Conservation (phyloP, 2,797 vertebrate genomes). For the Onychomys leucogaster region DNA sequence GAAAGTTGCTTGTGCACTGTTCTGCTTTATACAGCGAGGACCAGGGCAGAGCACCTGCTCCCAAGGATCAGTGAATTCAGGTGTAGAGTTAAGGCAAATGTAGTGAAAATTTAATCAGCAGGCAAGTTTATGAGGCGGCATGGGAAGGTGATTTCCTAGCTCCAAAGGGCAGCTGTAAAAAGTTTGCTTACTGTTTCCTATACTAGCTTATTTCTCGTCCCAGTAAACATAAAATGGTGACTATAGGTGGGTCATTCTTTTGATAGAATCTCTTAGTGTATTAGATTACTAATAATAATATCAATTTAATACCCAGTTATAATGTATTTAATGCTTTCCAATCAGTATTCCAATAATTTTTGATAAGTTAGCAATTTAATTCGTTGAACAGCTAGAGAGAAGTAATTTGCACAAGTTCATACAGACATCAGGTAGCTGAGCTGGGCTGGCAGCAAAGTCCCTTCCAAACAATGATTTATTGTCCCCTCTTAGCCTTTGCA, state of each 20-base stretch:
- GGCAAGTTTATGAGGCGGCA: not conserved
- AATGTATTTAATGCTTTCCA: conserved; percentile 4
- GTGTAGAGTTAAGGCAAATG: conserved; percentile 44
- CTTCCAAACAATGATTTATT: not conserved
- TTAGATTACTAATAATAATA: not conserved
- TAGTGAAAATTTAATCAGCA: conserved; percentile 46
- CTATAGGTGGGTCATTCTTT: not conserved
- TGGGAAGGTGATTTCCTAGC: not conserved
- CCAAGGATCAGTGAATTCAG: conserved; percentile 48
- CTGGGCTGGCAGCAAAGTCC: not conserved
- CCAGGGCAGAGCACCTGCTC: not conserved
- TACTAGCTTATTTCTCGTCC: not conserved
- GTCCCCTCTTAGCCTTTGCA: not conserved
- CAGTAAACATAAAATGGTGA: not conserved
- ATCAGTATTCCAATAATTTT: conserved; percentile 10
- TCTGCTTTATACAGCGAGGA: not conserved
- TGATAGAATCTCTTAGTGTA: not conserved
- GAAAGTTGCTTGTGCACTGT: conserved; percentile 21
- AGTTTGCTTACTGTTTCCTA: not conserved
- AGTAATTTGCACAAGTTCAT: not conserved
- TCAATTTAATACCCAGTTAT: not conserved
- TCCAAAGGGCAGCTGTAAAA: not conserved
- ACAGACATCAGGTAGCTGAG: not conserved
- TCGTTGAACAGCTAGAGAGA: not conserved
- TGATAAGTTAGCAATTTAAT: not conserved